Evolutionary conservation across 2,113 vertebrate genomes (phyloP).

Genomic region (Oxyura jamaicensis): DNA sequence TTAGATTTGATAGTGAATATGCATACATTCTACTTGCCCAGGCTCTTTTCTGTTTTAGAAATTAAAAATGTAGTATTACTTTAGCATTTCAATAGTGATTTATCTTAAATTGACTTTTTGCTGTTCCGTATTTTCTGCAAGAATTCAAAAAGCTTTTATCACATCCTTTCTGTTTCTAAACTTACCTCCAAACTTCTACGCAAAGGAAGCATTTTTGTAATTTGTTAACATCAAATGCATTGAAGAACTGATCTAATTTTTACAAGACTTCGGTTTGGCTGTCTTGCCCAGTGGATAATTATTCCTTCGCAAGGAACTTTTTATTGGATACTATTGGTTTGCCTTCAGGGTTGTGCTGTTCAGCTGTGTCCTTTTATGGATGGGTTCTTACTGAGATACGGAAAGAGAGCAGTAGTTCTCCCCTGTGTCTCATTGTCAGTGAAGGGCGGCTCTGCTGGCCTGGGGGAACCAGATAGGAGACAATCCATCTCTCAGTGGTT

Average conservation of each 20-base stretch:
- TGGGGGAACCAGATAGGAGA: background rate
- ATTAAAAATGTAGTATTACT: background rate
- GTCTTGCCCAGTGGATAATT: background rate
- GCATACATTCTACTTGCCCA: background rate
- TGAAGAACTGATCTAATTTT: background rate
- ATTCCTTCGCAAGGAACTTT: background rate
- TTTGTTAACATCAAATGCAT: background rate
- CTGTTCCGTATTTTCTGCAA: background rate
- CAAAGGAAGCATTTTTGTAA: background rate
- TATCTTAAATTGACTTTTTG: background rate
- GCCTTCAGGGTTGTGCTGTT: background rate
- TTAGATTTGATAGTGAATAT: background rate
- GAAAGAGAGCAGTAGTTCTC: background rate
- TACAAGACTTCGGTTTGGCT: background rate
- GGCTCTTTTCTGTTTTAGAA: background rate
- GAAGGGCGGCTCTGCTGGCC: background rate
- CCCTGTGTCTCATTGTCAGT: background rate
- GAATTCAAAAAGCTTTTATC: background rate
- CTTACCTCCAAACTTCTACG: background rate
- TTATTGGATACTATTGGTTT: background rate
- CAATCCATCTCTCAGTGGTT: rapidly evolving
- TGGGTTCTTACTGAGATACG: background rate
- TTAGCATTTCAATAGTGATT: background rate
- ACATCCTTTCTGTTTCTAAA: background rate
- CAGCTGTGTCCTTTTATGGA: background rate